Conservation (phyloP, 2,888 invertebrate species). For the Himalopsyche tibetana region DNA sequence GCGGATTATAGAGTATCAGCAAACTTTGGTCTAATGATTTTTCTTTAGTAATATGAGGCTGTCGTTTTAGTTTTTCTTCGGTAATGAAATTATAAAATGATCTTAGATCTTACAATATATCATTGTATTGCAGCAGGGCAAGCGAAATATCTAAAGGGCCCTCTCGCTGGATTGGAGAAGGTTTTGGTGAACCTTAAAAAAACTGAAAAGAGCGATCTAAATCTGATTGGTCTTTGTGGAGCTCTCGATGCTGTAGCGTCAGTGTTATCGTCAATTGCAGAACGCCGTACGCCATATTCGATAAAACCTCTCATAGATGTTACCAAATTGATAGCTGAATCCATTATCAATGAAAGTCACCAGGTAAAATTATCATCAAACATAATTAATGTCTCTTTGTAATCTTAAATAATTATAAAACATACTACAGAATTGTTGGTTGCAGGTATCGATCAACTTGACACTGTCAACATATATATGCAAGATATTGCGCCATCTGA, state of each 20-base stretch:
- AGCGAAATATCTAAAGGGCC: conserved; percentile 47
- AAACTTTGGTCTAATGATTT: conserved; percentile 61
- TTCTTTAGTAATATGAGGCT: conserved; percentile 67
- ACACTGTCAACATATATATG: not conserved
- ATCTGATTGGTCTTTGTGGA: conserved; percentile 42
- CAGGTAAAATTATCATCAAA: not conserved
- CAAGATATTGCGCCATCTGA: conserved; percentile 19
- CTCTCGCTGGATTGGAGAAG: conserved; percentile 45
- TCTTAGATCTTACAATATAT: not conserved
- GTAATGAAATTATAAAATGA: not conserved
- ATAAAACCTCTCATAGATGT: conserved; percentile 23
- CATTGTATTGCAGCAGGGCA: conserved; percentile 51
- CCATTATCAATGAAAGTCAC: conserved; percentile 9
- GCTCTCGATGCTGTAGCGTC: conserved; percentile 42
- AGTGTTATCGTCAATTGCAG: conserved; percentile 45
- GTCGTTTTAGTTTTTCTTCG: not conserved
- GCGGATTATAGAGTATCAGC: conserved; percentile 59
- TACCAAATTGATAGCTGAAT: not conserved
- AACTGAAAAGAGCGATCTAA: conserved; percentile 27
- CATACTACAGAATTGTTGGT: not conserved
- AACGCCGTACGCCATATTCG: not conserved
- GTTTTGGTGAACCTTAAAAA: conserved; percentile 41
- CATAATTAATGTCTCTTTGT: no score
- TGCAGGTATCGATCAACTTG: not conserved
- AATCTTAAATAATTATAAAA: no score